Conservation (phyloP, 2,888 invertebrate genomes). For the Nasonovia ribisnigri region DNA sequence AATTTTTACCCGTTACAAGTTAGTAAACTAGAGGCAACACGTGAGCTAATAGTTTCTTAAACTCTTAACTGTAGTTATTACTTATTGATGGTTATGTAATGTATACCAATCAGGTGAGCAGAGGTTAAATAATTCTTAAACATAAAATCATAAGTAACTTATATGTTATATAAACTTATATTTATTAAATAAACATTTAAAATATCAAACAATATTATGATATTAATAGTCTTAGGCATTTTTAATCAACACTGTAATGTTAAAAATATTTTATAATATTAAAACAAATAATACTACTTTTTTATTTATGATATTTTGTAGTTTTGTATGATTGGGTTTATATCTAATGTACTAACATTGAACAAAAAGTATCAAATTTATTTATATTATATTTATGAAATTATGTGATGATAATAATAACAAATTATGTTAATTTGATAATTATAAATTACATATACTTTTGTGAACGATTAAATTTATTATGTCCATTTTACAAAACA, state of each 20-base stretch:
- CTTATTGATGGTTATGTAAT: background rate
- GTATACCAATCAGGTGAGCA: too few relatives aligned
- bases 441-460: background rate
- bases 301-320: slow-evolving; percentile 10
- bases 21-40: background rate
- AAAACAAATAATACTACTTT: background rate
- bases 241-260: slow-evolving; percentile 41
- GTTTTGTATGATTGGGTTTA: slow-evolving; percentile 19
- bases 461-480: slow-evolving; percentile 2
- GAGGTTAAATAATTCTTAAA: too few relatives aligned
- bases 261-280: background rate
- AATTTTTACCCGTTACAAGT: background rate
- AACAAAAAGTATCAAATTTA: background rate
- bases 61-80: too few relatives aligned
- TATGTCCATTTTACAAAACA: slow-evolving; percentile 57
- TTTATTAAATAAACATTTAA: background rate
- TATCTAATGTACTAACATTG: slow-evolving; percentile 7
- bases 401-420: background rate
- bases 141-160: background rate
- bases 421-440: background rate
- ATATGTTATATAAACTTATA: background rate
- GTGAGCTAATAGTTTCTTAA: background rate
- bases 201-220: background rate
- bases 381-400: slow-evolving; percentile 15
- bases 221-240: background rate